Conservation (phyloP, 2,797 vertebrate species). For the Eremophila alpestris region DNA sequence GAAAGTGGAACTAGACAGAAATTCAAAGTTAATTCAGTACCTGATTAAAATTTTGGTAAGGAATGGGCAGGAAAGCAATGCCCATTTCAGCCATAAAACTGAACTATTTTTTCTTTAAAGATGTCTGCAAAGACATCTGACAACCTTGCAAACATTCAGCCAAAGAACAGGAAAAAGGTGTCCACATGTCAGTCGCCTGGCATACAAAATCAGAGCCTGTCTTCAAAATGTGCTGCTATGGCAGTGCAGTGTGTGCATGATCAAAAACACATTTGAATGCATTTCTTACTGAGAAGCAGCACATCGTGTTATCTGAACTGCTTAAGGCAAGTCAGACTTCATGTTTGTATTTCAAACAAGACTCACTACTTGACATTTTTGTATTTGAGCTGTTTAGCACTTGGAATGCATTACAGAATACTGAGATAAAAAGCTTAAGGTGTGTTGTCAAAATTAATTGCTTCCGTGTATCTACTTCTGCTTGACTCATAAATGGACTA, state of each 20-base stretch:
- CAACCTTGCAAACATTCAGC: neutral
- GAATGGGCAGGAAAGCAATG: neutral
- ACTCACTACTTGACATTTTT: conserved; percentile 13
- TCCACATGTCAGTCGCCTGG: rapidly evolving
- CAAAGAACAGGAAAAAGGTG: neutral
- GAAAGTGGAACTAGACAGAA: neutral
- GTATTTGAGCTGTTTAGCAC: conserved; percentile 2
- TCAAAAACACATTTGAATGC: neutral
- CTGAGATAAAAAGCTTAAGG: neutral
- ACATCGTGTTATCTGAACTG: neutral
- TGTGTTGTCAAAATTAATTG: conserved; percentile 36
- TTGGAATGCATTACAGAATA: neutral
- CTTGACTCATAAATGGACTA: neutral
- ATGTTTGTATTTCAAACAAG: neutral
- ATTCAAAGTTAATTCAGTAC: neutral
- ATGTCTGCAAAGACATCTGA: neutral
- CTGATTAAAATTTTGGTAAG: neutral
- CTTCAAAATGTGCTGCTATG: neutral
- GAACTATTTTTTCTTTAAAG: neutral
- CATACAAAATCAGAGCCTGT: neutral
- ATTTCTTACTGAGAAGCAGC: neutral
- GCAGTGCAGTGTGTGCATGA: neutral
- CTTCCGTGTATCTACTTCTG: neutral
- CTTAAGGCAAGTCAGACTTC: neutral
- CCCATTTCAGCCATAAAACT: neutral